Base-by-base conservation (phyloP, 2,888 invertebrate species). In the Theretra japonica region DNA sequence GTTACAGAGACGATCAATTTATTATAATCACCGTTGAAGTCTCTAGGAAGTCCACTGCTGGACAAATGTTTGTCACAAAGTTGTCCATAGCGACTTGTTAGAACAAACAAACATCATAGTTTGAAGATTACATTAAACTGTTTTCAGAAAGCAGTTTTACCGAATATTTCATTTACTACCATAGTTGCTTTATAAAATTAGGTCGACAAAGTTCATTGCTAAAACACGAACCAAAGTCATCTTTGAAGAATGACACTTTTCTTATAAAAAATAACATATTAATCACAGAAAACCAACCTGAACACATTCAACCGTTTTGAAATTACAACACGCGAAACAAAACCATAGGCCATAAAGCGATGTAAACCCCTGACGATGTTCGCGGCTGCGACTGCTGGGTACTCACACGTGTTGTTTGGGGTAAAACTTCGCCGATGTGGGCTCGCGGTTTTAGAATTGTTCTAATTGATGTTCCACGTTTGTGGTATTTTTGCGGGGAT, bases 341-440 rank as follows among this genome's bases (percentile, higher is more conserved):
- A 41, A 41, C 41, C 41, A 25, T 65, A 48, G 23, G 23, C 65
- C 65, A 65, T 48, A 48, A 65, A 48, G 65, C 65, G 48, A 21
- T 48, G 65, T 65, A 65, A 23, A 21, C 23, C 65, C 65, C 48
- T n/a, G 30, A 33, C 60, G n/a, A 1, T 65, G 65, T 48, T 48
- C 65, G 65, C 65, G 62, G 62, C 41, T 65, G 62, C 41, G 48
- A 65, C 23, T 41, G 65, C 48, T 65, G 65, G 62, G 62, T 41
- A 62, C 41, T 15, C 69, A 69, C 70, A 73, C 73, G 73, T 71
- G 75, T 68, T 75, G 75, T 75, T 73, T 72, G 73, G 72, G 82
- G 80, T 74, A 72, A 75, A 82, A 83, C 80, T 83, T 82, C 72
- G 74, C 77, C 72, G 70, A 71, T 56, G 70, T 62, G 70, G 70